phyloP scores from a whole-genome alignment of 2,113 vertebrate genomes.

The Peromyscus maniculatus region DNA sequence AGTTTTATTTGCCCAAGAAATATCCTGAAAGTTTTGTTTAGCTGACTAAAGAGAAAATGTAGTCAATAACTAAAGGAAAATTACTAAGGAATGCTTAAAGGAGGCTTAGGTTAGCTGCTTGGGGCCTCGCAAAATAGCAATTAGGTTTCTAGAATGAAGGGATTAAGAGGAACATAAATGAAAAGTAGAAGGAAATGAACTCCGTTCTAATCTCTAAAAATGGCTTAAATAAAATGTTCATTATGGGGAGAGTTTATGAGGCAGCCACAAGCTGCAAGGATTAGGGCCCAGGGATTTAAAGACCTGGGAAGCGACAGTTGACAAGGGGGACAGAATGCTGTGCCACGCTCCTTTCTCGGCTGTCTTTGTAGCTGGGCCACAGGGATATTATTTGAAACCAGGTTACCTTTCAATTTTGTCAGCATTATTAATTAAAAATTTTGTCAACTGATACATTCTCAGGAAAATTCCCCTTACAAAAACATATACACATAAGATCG shows the following conservation, averaged over 20 bases:
- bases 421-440: background rate
- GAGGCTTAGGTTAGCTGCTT: slow-evolving; percentile 75
- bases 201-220: slow-evolving; percentile 76
- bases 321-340: accelerated
- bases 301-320: background rate
- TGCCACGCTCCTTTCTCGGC: accelerated
- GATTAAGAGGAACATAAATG: slow-evolving; percentile 78
- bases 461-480: background rate
- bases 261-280: background rate
- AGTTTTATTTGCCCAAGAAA: slow-evolving; percentile 60
- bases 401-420: background rate
- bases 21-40: slow-evolving; percentile 60
- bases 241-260: slow-evolving; percentile 51
- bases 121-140: slow-evolving; percentile 76
- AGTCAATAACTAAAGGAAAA: slow-evolving; percentile 70
- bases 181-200: slow-evolving; percentile 78
- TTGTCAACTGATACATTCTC: background rate
- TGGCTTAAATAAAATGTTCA: slow-evolving; percentile 77
- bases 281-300: slow-evolving; percentile 1
- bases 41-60: slow-evolving; percentile 75
- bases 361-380: background rate
- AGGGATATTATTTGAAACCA: background rate
- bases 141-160: slow-evolving; percentile 78
- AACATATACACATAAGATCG: background rate
- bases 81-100: slow-evolving; percentile 65